Base-by-base conservation (phyloP, 2,888 invertebrate species). In the Protodeltote pygarga region DNA sequence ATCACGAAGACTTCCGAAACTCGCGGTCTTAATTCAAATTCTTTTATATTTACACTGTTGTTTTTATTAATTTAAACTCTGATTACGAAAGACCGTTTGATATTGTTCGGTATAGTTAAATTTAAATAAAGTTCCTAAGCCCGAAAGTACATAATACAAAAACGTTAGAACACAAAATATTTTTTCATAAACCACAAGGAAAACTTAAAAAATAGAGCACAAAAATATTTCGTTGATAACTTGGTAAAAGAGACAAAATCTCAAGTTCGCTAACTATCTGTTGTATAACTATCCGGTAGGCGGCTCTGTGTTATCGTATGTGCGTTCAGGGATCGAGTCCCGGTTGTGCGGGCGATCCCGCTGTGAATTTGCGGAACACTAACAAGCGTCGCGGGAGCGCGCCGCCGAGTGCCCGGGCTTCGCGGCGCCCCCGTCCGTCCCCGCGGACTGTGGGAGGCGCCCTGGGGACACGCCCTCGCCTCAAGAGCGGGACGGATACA, bases 391-490 rank as follows among this genome's bases (percentile, higher is more conserved):
- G 87, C 89, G 90, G 91, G 91, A 90, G 85, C 84, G 81, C 85
- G 81, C 76, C 85, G 85, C 87, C 78, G 85, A 89, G 89, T 87
- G 87, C 92, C 85, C 85, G 81, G 86, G 90, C 91, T 86, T 85
- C 89, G 82, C 87, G 85, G 92, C 87, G 89, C 89, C 89, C 87
- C 88, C 89, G 88, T 83, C 89, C 85, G 85, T 87, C 89, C 89
- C 89, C 88, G 89, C 89, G 87, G 87, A 85, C 89, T 86, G 88
- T 81, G 89, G 89, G 90, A 87, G 87, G 87, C 79, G 87, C 91
- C 89, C 89, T 77, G 71, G 89, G 90, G 89, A 89, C 92, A 93
- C 93, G 92, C 93, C 93, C 92, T 92, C 92, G 89, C 88, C 90
- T 83, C 89, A 79, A 85, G 92, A 92, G 92, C 89, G 81, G 82